Evolutionary conservation across 2,797 vertebrate species (phyloP).

Genomic region (Silurus lanzhouensis): DNA sequence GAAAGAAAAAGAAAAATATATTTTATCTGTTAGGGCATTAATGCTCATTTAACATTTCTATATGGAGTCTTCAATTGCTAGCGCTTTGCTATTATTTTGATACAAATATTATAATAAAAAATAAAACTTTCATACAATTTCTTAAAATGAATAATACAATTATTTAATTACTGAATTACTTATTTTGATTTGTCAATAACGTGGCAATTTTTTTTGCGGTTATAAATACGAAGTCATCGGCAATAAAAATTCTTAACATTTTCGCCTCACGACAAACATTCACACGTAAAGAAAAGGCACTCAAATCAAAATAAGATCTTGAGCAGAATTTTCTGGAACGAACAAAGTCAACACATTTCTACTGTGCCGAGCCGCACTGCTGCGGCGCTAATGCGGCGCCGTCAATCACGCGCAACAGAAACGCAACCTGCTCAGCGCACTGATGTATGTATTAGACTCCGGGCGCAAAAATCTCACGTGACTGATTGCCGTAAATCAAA

Average conservation of each 20-base stretch:
- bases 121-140: no score
- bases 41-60: neutral
- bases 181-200: no score
- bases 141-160: no score
- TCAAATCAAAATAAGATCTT: neutral
- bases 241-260: neutral
- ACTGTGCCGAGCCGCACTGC: neutral
- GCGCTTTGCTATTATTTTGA: neutral
- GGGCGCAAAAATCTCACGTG: slow-evolving; percentile 37
- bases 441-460: slow-evolving; percentile 12
- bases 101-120: no score
- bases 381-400: slow-evolving; percentile 25
- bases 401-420: slow-evolving; percentile 38
- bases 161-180: no score
- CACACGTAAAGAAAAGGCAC: neutral
- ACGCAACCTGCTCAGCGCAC: slow-evolving; percentile 20
- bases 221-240: neutral
- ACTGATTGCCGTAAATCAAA: slow-evolving; percentile 49
- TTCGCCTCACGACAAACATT: neutral
- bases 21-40: neutral
- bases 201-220: no score
- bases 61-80: neutral
- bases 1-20: neutral
- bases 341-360: neutral
- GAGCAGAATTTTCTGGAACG: neutral